Percentiles rank a stretch among this genome's conserved stretches.
Evolutionary conservation across 2,888 invertebrate genomes (phyloP).

Genomic region (Sialis fuliginosa): DNA sequence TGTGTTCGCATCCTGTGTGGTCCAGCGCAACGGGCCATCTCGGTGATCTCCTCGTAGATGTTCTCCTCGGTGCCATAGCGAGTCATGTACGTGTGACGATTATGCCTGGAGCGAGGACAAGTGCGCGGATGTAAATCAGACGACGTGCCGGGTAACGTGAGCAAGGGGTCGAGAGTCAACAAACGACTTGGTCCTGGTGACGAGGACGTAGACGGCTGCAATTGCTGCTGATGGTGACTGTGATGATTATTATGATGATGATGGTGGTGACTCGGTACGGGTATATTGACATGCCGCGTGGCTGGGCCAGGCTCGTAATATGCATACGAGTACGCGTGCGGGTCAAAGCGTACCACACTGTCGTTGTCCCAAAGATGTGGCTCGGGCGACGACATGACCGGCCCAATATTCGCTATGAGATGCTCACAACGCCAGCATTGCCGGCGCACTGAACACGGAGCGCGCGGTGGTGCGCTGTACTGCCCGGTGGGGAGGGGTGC

Average conservation of each 20-base stretch:
- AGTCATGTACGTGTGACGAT: constrained; percentile 54
- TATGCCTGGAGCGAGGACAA: constrained; percentile 19
- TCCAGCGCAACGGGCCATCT: constrained; percentile 25
- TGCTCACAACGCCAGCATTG: constrained; percentile 14
- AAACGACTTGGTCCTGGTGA: constrained; percentile 20
- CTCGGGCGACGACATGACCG: constrained; percentile 23
- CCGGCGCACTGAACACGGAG: constrained; percentile 17
- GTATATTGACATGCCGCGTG: constrained; percentile 43
- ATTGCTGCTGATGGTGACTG: constrained; percentile 17
- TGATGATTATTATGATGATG: constrained; percentile 12
- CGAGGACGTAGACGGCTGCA: constrained; percentile 19
- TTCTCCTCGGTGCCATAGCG: constrained; percentile 73
- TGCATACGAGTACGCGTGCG: constrained; percentile 61
- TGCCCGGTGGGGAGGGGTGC: constrained; percentile 24
- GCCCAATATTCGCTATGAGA: constrained; percentile 20
- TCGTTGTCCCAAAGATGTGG: constrained; percentile 15
- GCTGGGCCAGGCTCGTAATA: constrained; percentile 58
- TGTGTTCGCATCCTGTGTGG: constrained; percentile 12
- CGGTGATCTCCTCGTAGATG: constrained; percentile 65
- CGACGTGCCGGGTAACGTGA: constrained; percentile 7
- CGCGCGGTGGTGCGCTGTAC: constrained; percentile 15
- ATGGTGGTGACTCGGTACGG: constrained; percentile 33
- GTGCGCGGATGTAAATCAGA: background rate
- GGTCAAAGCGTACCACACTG: constrained; percentile 15
- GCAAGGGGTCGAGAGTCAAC: constrained; percentile 5